Evolutionary conservation across 2,888 invertebrate genomes (phyloP).

Genomic region (Eupithecia subumbrata): DNA sequence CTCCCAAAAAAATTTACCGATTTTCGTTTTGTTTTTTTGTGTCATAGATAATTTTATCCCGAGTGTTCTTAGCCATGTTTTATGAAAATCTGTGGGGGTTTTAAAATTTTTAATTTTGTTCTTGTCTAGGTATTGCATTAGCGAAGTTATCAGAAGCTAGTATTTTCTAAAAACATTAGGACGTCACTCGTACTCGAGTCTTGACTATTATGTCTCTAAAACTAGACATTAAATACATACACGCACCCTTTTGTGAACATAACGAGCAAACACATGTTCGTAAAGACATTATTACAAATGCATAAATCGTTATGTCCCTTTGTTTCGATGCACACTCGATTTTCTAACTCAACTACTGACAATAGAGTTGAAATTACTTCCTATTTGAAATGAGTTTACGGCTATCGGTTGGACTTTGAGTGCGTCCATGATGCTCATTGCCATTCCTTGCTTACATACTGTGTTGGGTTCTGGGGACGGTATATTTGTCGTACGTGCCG

Average conservation of each 20-base stretch:
- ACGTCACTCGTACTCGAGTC: no score
- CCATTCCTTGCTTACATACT: not conserved
- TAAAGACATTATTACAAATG: slow-evolving; percentile 12
- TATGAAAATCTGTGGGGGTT: no score
- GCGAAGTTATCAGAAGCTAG: no score
- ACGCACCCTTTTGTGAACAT: not conserved
- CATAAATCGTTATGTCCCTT: slow-evolving; percentile 19
- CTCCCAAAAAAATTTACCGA: no score
- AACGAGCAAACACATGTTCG: slow-evolving; percentile 22
- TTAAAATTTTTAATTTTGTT: no score
- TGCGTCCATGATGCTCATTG: slow-evolving; percentile 8
- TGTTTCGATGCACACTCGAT: slow-evolving; percentile 22
- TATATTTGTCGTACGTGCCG: slow-evolving; percentile 9
- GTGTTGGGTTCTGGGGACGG: slow-evolving; percentile 2
- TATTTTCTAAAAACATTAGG: no score
- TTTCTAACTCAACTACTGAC: not conserved
- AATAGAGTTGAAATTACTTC: slow-evolving; percentile 12
- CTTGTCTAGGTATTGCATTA: no score
- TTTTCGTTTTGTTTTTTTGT: no score
- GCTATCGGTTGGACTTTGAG: slow-evolving; percentile 15
- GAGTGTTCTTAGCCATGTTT: no score
- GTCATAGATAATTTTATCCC: no score
- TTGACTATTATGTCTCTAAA: not conserved
- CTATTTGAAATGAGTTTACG: slow-evolving; percentile 13
- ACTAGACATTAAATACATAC: not conserved